Conservation (phyloP, 2,797 vertebrate genomes). For the Anguilla marmorata region DNA sequence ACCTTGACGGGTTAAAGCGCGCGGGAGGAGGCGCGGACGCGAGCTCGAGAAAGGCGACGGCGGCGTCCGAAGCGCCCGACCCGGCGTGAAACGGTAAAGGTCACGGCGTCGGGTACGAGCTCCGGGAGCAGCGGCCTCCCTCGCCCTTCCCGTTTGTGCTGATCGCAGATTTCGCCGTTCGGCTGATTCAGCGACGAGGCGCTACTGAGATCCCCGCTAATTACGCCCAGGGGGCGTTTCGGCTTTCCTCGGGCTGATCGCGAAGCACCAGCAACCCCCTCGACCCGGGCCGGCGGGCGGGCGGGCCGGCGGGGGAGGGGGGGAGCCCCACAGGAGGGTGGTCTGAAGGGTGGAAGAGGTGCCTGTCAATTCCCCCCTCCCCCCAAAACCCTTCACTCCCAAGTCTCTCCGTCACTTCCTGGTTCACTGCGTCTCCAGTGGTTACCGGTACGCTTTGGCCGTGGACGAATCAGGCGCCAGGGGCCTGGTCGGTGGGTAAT, state of each 20-base stretch:
- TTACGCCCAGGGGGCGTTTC: conserved; percentile 8
- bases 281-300: neutral
- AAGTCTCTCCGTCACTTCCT: neutral
- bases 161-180: neutral
- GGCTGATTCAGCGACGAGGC: neutral
- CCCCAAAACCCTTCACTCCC: no score
- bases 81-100: neutral
- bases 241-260: neutral
- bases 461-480: neutral
- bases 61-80: neutral
- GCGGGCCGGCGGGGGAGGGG: neutral
- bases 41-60: neutral
- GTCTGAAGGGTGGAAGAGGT: neutral
- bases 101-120: neutral
- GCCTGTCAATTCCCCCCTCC: neutral
- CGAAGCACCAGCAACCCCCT: neutral
- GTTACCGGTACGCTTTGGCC: neutral
- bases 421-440: neutral
- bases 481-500: neutral
- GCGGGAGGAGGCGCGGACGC: no score
- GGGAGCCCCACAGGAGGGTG: neutral
- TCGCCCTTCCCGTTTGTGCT: neutral
- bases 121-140: neutral
- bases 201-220: neutral
- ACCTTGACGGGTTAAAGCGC: neutral